A percentile compares a stretch with the other conserved stretches of the same genome.
Evolutionary conservation across 2,113 vertebrate genomes (phyloP).

Genomic region (Leptodactylus fuscus): DNA sequence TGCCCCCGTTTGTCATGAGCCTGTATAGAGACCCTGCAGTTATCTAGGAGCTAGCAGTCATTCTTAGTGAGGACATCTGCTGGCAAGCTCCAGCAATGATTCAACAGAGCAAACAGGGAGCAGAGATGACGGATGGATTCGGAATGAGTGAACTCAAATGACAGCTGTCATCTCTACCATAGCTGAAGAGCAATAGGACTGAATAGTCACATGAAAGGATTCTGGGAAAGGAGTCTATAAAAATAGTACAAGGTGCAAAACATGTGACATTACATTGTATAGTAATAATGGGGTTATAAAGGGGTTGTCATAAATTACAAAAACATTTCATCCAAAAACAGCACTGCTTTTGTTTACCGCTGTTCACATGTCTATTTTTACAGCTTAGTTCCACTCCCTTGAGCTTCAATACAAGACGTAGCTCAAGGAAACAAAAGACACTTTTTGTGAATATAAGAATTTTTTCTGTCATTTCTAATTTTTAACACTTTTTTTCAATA

Average conservation of each 20-base stretch:
- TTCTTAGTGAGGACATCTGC: conserved; percentile 19
- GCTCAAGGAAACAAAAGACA: too few species aligned
- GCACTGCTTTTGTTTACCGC: neutral
- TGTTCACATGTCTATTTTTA: too few species aligned
- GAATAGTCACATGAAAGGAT: neutral
- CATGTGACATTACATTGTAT: neutral
- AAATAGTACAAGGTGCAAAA: neutral
- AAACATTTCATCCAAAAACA: neutral
- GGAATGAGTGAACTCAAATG: neutral
- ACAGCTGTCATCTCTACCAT: neutral
- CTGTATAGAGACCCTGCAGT: neutral
- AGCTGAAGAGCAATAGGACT: neutral
- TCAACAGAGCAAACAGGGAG: neutral
- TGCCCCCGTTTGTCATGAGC: neutral
- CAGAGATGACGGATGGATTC: neutral
- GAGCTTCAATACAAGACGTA: neutral
- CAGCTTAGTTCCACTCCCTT: neutral
- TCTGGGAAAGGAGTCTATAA: neutral
- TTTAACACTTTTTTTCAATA: neutral
- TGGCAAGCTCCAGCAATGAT: conserved; percentile 21
- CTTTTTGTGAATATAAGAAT: neutral
- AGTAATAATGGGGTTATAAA: neutral
- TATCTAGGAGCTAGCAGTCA: neutral
- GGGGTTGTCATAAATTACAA: neutral
- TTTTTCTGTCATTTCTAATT: neutral